phyloP scores from a whole-genome alignment of 2,113 vertebrate species.

The Cyprinus carpio region DNA sequence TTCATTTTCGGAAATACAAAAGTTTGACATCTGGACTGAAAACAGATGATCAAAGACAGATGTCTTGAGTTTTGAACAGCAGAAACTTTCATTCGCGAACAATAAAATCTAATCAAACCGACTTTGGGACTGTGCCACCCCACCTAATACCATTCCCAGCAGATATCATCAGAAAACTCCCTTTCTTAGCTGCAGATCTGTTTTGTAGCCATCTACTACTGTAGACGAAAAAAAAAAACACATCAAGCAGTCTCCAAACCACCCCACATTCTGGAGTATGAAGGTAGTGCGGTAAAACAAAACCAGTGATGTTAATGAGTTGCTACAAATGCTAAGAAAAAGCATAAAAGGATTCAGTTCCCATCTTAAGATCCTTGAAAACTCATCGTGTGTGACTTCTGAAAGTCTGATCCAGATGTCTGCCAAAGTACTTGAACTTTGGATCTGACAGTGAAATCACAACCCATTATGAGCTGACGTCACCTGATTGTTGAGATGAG shows the following conservation, averaged over 20 bases:
- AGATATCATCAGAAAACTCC: constrained; percentile 28
- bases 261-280: not conserved
- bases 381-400: constrained; percentile 17
- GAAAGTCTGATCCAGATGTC: constrained; percentile 21
- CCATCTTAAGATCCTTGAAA: constrained; percentile 25
- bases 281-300: constrained; percentile 1
- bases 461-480: constrained; percentile 20
- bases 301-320: not conserved
- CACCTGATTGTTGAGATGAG: constrained; percentile 23
- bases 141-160: constrained; percentile 4
- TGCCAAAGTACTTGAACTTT: constrained; percentile 14
- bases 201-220: not conserved
- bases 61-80: not conserved
- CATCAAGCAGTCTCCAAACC: constrained; percentile 7
- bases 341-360: not conserved
- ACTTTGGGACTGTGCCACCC: not conserved
- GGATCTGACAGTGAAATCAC: constrained; percentile 3
- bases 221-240: not conserved
- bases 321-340: not conserved
- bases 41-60: not conserved
- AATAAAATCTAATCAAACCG: constrained; percentile 3
- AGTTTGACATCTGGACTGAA: not conserved
- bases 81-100: not conserved
- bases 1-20: not conserved
- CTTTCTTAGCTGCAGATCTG: not conserved